Evolutionary conservation across 2,797 vertebrate species (phyloP).

Genomic region (Xenopus petersii): DNA sequence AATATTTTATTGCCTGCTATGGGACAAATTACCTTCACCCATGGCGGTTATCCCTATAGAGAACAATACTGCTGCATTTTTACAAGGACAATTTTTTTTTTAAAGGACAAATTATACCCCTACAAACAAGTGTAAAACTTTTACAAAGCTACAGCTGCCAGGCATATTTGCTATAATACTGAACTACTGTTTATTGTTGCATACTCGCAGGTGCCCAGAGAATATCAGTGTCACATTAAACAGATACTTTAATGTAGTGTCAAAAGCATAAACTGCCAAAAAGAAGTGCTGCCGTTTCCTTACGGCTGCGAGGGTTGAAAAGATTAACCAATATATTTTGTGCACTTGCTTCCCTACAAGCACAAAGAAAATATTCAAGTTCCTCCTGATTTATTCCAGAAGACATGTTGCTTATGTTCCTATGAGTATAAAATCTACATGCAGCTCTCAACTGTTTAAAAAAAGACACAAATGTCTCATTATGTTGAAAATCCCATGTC

Average conservation of each 20-base stretch:
- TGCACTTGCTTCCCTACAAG: neutral
- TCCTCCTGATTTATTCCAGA: constrained; percentile 34
- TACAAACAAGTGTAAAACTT: too few species aligned
- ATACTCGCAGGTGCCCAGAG: too few species aligned
- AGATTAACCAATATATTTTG: neutral
- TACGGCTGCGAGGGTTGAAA: neutral
- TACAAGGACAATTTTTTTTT: too few species aligned
- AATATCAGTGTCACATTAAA: too few species aligned
- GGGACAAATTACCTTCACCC: too few species aligned
- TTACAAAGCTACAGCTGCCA: too few species aligned
- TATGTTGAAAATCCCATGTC: constrained; percentile 31
- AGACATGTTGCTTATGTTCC: constrained; percentile 40
- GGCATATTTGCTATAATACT: neutral
- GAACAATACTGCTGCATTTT: too few species aligned
- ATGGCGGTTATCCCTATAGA: too few species aligned
- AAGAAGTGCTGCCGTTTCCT: neutral
- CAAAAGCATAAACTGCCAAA: too few species aligned
- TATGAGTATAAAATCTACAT: constrained; percentile 46
- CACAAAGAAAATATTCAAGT: constrained; percentile 16
- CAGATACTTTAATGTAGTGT: too few species aligned
- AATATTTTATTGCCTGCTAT: too few species aligned
- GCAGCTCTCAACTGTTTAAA: constrained; percentile 33
- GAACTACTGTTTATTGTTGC: neutral
- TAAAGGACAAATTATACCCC: too few species aligned
- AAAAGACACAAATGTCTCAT: constrained; percentile 44